These are phyloP conservation scores for Microctonus brassicae DNA, from an alignment of 2,888 invertebrate species.

Conservation along the genomic window DNA sequence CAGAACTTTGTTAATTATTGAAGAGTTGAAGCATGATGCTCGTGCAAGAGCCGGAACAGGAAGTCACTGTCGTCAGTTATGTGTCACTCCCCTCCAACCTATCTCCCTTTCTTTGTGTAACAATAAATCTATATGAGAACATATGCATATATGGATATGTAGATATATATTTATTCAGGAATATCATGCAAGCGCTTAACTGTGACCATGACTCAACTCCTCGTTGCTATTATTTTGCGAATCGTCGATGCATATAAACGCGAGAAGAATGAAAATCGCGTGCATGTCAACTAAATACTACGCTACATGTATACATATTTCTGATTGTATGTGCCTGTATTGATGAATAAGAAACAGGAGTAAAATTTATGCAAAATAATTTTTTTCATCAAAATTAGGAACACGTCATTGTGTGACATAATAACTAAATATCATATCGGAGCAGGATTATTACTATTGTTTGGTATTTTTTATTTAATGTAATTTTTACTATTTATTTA, in stretches of 20 bases:
- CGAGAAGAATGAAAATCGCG: slow-evolving; percentile 39
- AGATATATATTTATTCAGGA: slow-evolving; percentile 3
- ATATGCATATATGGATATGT: neutral
- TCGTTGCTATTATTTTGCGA: slow-evolving; percentile 40
- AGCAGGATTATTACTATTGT: too few relatives aligned
- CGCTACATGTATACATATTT: neutral
- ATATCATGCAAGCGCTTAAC: slow-evolving; percentile 43
- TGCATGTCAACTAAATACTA: slow-evolving; percentile 43
- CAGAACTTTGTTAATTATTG: slow-evolving; percentile 59
- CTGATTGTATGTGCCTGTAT: too few relatives aligned
- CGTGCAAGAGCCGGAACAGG: slow-evolving; percentile 56
- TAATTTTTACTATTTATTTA: too few relatives aligned
- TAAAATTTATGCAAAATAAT: too few relatives aligned
- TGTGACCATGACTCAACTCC: slow-evolving; percentile 48
- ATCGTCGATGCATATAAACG: slow-evolving; percentile 30
- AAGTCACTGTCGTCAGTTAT: slow-evolving; percentile 65
- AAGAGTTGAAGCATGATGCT: slow-evolving; percentile 52
- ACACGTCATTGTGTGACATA: too few relatives aligned
- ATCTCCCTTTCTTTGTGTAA: slow-evolving; percentile 29
- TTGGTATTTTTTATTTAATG: too few relatives aligned
- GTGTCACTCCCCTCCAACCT: slow-evolving; percentile 45
- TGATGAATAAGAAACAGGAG: neutral
- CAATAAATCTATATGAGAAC: slow-evolving; percentile 16
- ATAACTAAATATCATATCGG: too few relatives aligned
- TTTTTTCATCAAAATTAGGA: too few relatives aligned